Conservation (phyloP, 2,888 invertebrate genomes). For the Pantelozetes paolii region DNA sequence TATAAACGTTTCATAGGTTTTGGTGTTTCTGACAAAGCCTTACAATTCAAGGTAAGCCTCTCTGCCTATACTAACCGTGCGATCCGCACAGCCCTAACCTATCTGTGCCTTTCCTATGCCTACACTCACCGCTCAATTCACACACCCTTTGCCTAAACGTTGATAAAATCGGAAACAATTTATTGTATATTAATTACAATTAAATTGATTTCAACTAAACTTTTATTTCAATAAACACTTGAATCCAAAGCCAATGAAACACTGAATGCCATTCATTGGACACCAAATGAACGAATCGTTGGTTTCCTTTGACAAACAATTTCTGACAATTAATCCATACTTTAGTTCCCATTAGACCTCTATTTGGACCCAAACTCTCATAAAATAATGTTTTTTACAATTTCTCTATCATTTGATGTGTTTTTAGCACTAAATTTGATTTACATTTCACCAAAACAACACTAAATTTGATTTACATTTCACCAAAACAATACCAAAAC, state of each 20-base stretch:
- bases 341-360: neutral
- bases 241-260: too few species aligned
- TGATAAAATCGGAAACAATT: neutral
- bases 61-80: neutral
- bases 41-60: slow-evolving; percentile 25
- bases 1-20: neutral
- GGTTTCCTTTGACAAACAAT: neutral
- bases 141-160: too few species aligned
- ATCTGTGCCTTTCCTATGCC: neutral
- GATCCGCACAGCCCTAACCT: neutral
- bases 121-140: too few species aligned
- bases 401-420: neutral
- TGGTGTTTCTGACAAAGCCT: slow-evolving; percentile 20
- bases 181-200: neutral
- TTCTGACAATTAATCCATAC: neutral
- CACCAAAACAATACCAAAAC: neutral
- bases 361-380: slow-evolving; percentile 3
- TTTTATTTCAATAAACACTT: neutral
- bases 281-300: neutral
- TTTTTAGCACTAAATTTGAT: slow-evolving; percentile 17
- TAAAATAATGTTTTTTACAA: neutral
- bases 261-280: too few species aligned
- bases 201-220: too few species aligned
- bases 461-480: neutral
- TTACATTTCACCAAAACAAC: neutral